Base-by-base conservation (phyloP, 2,888 invertebrate genomes). In the Rhingia rostrata region DNA sequence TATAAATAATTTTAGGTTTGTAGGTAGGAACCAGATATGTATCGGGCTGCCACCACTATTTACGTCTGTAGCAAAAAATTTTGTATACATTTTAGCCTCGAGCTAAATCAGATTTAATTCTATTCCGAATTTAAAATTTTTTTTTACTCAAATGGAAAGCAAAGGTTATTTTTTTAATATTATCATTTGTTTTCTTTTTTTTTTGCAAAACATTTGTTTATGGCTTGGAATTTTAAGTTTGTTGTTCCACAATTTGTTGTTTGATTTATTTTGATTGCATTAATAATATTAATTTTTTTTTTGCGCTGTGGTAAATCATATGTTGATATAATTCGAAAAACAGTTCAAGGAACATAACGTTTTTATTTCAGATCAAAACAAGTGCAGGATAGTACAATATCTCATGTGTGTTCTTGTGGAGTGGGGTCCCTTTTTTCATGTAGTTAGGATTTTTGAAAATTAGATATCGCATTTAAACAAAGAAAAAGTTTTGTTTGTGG, bases 51-150 rank as follows among this genome's bases (percentile, higher is more conserved):
- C 45, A 58, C 54, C 41, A 73, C 73, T 79, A 84, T 69, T 70
- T 74, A 74, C 83, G 67, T 78, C 32, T 53, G 53, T 61, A 67
- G 43, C 58, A 54, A 63, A n/a, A 69, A 79, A 74, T 79, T 73
- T 60, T 45, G 79, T 51, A 78, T 12, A 14, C 35, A 41, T 41
- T 54, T 61, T 9, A 39, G 74, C 84, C 84, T 70, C 43, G 12
- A 64, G 84, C 74, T 22, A 7, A 12, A 47, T 30, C 80, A 79
- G 84, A 84, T 84, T 84, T 84, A 84, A 84, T 84, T 74, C 74
- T 80, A 80, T 74, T 84, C 73, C 60, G 84, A 69, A 83, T 75
- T 84, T 74, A 74, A 39, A 79, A 79, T 73, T 74, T 80, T 22
- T 22, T 47, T 47, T 47, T 73, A 51, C 51, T 63, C 58, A 49